phyloP scores from a whole-genome alignment of 2,113 vertebrate species.

The Saccopteryx bilineata region DNA sequence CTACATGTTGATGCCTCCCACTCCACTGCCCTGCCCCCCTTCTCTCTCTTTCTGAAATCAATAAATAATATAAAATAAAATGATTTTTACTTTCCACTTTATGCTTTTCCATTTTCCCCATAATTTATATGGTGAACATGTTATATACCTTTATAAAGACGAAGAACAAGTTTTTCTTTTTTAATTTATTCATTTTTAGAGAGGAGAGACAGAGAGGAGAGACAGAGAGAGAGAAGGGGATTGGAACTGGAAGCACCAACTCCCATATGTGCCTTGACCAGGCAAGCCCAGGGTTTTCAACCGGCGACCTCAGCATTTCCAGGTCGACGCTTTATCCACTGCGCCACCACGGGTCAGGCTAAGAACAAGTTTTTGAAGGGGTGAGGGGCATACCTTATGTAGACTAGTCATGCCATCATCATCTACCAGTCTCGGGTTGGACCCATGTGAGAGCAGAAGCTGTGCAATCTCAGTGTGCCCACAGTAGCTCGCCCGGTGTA shows the following conservation, averaged over 20 bases:
- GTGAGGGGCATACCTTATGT: slow-evolving; percentile 90
- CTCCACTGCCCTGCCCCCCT: too few species aligned
- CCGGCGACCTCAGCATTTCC: too few species aligned
- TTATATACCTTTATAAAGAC: neutral
- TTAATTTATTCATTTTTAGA: too few species aligned
- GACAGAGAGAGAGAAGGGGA: too few species aligned
- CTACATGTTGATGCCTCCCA: too few species aligned
- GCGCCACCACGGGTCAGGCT: neutral
- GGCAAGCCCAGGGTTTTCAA: too few species aligned
- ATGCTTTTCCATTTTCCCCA: neutral
- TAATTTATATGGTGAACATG: neutral
- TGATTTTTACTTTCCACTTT: neutral
- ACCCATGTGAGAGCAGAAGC: slow-evolving; percentile 90
- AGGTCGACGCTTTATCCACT: too few species aligned
- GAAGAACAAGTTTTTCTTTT: neutral
- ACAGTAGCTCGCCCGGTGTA: slow-evolving; percentile 94
- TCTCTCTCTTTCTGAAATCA: too few species aligned
- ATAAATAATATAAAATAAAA: neutral
- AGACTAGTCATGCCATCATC: slow-evolving; percentile 91
- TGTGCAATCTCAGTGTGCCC: slow-evolving; percentile 90
- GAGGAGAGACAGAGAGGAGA: too few species aligned
- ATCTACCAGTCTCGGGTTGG: slow-evolving; percentile 90
- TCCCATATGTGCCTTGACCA: too few species aligned
- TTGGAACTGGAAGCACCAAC: too few species aligned
- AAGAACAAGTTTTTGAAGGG: neutral